Evolutionary conservation across 2,888 invertebrate species (phyloP).

Genomic region (Eledona agricola): DNA sequence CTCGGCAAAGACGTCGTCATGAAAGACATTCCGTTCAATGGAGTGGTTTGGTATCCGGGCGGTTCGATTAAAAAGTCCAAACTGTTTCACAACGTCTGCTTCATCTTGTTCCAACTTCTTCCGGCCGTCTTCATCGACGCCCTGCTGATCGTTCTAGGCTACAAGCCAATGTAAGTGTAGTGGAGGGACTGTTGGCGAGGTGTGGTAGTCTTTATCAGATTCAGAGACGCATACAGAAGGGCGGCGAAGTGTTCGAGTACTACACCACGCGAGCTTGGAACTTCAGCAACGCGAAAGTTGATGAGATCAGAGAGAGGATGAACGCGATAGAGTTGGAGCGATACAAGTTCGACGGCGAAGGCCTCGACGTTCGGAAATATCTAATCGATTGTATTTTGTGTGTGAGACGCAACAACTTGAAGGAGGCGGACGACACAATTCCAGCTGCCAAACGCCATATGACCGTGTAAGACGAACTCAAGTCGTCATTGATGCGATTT

Average conservation of each 20-base stretch:
- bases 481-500: too few species aligned
- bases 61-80: constrained; percentile 85
- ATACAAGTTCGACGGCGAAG: constrained; percentile 75
- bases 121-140: constrained; percentile 89
- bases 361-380: constrained; percentile 79
- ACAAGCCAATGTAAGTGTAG: constrained; percentile 82
- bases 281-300: constrained; percentile 74
- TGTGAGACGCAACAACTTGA: constrained; percentile 80
- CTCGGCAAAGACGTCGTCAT: constrained; percentile 79
- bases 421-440: constrained; percentile 81
- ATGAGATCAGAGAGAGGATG: constrained; percentile 66
- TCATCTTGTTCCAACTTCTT: constrained; percentile 87
- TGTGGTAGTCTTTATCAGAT: constrained; percentile 82
- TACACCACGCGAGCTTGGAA: constrained; percentile 93
- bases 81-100: constrained; percentile 80
- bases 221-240: constrained; percentile 83
- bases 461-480: constrained; percentile 82
- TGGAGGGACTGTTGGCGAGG: constrained; percentile 19
- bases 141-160: constrained; percentile 79
- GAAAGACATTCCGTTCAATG: constrained; percentile 82
- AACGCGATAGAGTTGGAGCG: constrained; percentile 72
- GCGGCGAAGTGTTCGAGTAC: constrained; percentile 88
- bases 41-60: constrained; percentile 84
- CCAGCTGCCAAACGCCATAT: constrained; percentile 82
- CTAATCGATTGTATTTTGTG: constrained; percentile 83